These are phyloP conservation scores for Petrophora chlorosata DNA, from an alignment of 2,888 invertebrate species.

Conservation along the genomic window DNA sequence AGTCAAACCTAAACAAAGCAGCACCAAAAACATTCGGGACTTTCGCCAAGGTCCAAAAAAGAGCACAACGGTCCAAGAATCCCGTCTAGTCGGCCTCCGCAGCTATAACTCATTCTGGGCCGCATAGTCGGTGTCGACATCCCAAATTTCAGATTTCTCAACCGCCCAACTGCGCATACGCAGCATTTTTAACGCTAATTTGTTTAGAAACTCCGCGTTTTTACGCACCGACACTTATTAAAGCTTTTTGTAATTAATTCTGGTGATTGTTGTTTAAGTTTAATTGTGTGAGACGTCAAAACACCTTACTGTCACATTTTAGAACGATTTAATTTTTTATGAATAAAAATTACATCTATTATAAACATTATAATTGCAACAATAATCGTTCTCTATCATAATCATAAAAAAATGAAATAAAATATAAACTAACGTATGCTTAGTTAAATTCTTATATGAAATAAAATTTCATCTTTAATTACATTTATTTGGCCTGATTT, in stretches of 20 bases:
- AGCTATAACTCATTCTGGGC: conserved; percentile 35
- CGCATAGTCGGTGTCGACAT: conserved; percentile 32
- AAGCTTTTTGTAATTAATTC: conserved; percentile 15
- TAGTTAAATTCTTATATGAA: too few species aligned
- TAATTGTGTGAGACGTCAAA: conserved; percentile 14
- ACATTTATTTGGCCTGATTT: too few species aligned
- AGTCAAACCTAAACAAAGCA: neutral
- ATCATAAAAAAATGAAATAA: too few species aligned
- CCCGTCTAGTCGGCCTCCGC: conserved; percentile 20
- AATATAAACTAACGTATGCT: too few species aligned
- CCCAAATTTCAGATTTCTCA: conserved; percentile 33
- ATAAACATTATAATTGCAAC: too few species aligned
- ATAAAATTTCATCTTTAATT: too few species aligned
- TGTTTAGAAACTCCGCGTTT: conserved; percentile 35
- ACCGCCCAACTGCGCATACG: conserved; percentile 27
- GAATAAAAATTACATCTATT: neutral
- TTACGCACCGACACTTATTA: conserved; percentile 34
- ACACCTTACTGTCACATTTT: neutral
- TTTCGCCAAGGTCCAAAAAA: conserved; percentile 18
- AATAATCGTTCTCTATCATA: too few species aligned
- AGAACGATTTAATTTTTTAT: neutral
- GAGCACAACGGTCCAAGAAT: conserved; percentile 11
- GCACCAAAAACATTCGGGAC: conserved; percentile 8
- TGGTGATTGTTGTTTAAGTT: conserved; percentile 5
- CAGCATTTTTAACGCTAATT: conserved; percentile 41